These are phyloP conservation scores for Cinclus cinclus DNA, from an alignment of 2,113 vertebrate genomes.

Conservation along the genomic window DNA sequence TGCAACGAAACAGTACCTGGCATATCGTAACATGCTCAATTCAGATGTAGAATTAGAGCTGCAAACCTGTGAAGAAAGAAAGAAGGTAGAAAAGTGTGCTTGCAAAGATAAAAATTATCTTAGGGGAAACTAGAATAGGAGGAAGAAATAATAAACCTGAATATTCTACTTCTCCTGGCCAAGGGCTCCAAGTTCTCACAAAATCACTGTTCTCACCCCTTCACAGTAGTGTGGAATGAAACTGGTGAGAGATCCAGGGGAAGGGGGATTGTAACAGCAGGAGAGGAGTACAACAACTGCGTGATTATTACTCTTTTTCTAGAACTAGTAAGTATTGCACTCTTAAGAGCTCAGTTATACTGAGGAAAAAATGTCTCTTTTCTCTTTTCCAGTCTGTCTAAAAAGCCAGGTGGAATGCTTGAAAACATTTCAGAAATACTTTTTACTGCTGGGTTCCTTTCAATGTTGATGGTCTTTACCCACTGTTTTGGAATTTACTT, in stretches of 20 bases:
- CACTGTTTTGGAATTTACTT: neutral
- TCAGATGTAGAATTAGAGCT: neutral
- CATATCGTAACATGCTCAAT: neutral
- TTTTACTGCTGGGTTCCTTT: neutral
- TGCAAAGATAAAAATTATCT: neutral
- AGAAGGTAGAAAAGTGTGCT: neutral
- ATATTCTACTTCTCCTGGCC: neutral
- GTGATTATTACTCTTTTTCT: neutral
- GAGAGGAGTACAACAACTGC: neutral
- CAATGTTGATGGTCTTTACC: neutral
- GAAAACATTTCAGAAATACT: neutral
- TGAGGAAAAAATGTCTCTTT: neutral
- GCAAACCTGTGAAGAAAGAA: neutral
- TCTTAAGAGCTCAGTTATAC: neutral
- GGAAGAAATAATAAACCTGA: neutral
- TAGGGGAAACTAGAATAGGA: neutral
- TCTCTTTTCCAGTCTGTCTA: neutral
- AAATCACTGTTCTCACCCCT: neutral
- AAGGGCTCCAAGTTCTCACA: neutral
- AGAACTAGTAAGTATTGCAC: neutral
- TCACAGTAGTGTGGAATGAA: neutral
- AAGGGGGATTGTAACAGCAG: neutral
- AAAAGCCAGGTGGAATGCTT: neutral
- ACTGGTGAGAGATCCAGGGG: neutral
- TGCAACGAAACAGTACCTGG: neutral